A percentile compares a stretch with the other conserved stretches of the same genome.
phyloP scores from a whole-genome alignment of 2,888 invertebrate species.

The Oscheius onirici region DNA sequence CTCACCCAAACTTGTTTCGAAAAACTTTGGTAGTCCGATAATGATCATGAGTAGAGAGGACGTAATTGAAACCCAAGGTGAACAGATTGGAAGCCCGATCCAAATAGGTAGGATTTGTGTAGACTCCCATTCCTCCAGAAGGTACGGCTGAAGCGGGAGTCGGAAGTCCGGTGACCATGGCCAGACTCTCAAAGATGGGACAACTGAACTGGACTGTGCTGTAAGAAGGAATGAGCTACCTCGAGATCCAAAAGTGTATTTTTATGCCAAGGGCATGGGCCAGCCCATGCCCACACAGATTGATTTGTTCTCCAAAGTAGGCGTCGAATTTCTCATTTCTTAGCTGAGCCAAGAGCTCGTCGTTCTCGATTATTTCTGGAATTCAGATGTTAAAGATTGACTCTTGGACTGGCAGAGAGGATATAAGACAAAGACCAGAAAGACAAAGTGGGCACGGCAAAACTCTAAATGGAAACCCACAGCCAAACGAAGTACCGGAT shows the following conservation, averaged over 20 bases:
- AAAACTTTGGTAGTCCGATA: slow-evolving; percentile 14
- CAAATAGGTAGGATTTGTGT: slow-evolving; percentile 15
- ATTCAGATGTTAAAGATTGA: too few species aligned
- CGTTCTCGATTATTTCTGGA: slow-evolving; percentile 45
- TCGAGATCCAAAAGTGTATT: slow-evolving; percentile 56
- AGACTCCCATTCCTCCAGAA: slow-evolving; percentile 6
- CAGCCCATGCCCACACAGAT: slow-evolving; percentile 52
- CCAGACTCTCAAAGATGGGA: slow-evolving; percentile 31
- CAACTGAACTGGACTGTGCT: slow-evolving; percentile 31
- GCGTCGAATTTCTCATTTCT: slow-evolving; percentile 57
- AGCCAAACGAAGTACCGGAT: too few species aligned
- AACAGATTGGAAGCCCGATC: slow-evolving; percentile 23
- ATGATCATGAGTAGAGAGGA: neutral
- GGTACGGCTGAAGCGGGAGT: slow-evolving; percentile 27
- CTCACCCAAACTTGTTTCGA: slow-evolving; percentile 29
- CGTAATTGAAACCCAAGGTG: neutral
- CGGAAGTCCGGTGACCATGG: slow-evolving; percentile 34
- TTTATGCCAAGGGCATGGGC: slow-evolving; percentile 49
- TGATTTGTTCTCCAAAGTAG: slow-evolving; percentile 53
- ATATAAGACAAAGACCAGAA: too few species aligned
- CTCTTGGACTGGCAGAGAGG: neutral
- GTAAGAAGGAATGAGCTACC: slow-evolving; percentile 33
- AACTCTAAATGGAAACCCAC: too few species aligned
- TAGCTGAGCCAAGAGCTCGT: slow-evolving; percentile 42
- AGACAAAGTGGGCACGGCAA: too few species aligned